Base-by-base conservation (phyloP, 1,140 invertebrate genomes). In the Dendrolimus punctatus region DNA sequence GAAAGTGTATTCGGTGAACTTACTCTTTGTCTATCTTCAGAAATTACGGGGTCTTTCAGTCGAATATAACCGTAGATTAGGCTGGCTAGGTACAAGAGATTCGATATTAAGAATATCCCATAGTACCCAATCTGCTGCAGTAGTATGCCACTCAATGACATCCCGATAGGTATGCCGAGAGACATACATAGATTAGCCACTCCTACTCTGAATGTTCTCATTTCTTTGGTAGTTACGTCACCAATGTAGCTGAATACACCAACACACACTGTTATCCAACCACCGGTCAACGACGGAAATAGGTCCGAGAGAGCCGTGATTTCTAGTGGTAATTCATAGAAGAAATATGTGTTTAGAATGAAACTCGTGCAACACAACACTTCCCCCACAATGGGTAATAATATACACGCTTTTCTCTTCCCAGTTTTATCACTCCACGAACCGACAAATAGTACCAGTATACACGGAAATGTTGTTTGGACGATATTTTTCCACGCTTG, bases 221-320 rank as follows among this genome's bases (percentile, higher is more conserved):
- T 92, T 71, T 94, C 91, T 55, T 93, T 90, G n/a, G 91, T 91
- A 2, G 95, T 95, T 39, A 95, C 91, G 73, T 96, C 95, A 43
- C 92, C 93, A n/a, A 97, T 93, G 68, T 96, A 96, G 75, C 95
- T 95, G 80, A 96, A 97, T 36, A 93, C 91, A 4, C 93, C 93
- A 92, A 96, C 95, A 60, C 95, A 92, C 88, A 95, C 93, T 10
- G 94, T 93, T 61, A 95, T 93, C 91, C 93, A 95, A 3, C 95
- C 94, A 4, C 94, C 94, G 6, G 93, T 93, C 2, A 97, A 70
- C 1, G 92, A 92, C 4, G 93, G 93, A 68, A 94, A 93, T 2
- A 95, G 78, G 0, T 77, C 74, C 38, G 71, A 66, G 52, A 77
- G 74, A 65, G 71, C 71, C 6, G 74, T 73, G 1, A 74, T 60